Base-by-base conservation (phyloP, 2,113 vertebrate species). In the Psephotus haematonotus region DNA sequence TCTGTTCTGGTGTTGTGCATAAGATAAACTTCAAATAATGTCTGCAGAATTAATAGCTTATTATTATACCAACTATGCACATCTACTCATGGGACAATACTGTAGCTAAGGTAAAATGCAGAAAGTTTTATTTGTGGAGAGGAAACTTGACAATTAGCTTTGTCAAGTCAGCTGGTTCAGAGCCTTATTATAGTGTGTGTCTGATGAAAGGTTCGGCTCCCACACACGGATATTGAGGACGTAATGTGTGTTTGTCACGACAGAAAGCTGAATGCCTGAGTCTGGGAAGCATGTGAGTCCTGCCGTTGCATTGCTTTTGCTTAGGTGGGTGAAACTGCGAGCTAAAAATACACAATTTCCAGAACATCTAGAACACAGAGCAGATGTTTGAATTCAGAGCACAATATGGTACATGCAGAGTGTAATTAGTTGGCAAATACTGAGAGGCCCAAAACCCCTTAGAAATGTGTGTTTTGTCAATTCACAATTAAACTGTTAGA, bases 1-100 rank as follows among this genome's bases (percentile, higher is more conserved):
- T 93, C 85, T 86, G 10, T 82, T 91, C 88, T 88, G 62, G 53
- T 88, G 52, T 31, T 88, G 82, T 65, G 76, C 57, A 64, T 43
- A 83, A 59, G 59, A 93, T 60, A 90, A 83, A 86, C 68, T 86
- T 92, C 69, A 82, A 81, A 92, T 23, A 83, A 31, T 19, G 10
- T 83, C 60, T 77, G 90, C 64, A 90, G 71, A 88, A 96, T 87
- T 83, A 93, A 92, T 85, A 33, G 47, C 65, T 94, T 86, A 80
- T 94, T 86, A 82, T 86, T 93, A 39, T 43, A 60, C 68, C 82
- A 95, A 28, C 57, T 52, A 50, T 78, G 93, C 92, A 81, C 44
- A 83, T 88, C 50, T 81, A 93, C 44, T 57, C 75, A 71, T 13
- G 47, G 35, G 25, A 41, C 39, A 86, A 68, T 68, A 84, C 60